phyloP scores from a whole-genome alignment of 2,888 invertebrate genomes.

The Neoaliturus tenellus region DNA sequence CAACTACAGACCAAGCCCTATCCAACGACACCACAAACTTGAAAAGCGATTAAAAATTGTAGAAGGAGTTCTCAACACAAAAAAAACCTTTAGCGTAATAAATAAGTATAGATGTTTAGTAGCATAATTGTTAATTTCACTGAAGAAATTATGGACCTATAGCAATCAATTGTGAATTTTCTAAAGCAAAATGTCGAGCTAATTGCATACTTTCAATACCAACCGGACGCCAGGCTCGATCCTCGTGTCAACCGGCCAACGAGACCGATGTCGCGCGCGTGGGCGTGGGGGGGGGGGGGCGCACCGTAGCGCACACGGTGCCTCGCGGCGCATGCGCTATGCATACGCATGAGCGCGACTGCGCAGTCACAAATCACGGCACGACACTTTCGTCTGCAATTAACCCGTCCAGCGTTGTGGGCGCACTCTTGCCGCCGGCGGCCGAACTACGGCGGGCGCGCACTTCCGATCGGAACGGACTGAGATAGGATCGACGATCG shows the following conservation, averaged over 20 bases:
- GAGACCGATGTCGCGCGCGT: background rate
- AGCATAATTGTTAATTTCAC: too few species aligned
- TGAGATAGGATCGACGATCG: background rate
- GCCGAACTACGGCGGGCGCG: background rate
- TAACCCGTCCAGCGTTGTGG: conserved; percentile 11
- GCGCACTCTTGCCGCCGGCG: conserved; percentile 5
- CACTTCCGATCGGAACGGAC: conserved; percentile 26
- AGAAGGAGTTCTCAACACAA: too few species aligned
- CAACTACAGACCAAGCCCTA: too few species aligned
- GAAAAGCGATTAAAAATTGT: too few species aligned
- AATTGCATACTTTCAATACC: too few species aligned
- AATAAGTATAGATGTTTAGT: too few species aligned
- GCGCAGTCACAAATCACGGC: conserved; percentile 7
- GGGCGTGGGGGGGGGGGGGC: background rate
- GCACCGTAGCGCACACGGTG: conserved; percentile 13
- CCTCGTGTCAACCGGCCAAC: background rate
- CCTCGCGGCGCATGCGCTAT: conserved; percentile 2
- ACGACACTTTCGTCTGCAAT: conserved; percentile 45
- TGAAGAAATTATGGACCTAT: too few species aligned
- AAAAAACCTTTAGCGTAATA: too few species aligned
- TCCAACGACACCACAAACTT: too few species aligned
- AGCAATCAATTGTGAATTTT: too few species aligned
- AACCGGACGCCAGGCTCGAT: too few species aligned
- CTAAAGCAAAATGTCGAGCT: too few species aligned
- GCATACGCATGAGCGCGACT: conserved; percentile 32